Evolutionary conservation across 2,113 vertebrate species (phyloP).

Genomic region (Prionailurus bengalensis): DNA sequence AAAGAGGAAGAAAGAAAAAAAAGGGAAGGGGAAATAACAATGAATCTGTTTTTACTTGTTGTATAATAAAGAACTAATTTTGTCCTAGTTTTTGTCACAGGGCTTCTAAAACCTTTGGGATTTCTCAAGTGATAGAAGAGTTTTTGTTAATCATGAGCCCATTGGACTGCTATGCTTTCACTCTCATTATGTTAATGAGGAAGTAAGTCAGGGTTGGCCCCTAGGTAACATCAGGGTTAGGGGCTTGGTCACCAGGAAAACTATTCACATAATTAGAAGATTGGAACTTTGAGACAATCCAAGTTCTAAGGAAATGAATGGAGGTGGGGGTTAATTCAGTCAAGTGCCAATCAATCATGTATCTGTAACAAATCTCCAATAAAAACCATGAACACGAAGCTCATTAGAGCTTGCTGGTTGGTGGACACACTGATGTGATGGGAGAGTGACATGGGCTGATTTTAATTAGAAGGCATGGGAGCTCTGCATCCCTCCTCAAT

Average conservation of each 20-base stretch:
- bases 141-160: neutral
- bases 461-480: neutral
- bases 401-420: neutral
- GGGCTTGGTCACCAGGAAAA: neutral
- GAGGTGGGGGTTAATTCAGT: neutral
- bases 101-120: neutral
- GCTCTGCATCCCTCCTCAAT: neutral
- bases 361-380: neutral
- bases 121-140: neutral
- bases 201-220: neutral
- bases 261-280: neutral
- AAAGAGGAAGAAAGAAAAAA: neutral
- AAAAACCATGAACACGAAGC: neutral
- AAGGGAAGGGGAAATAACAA: neutral
- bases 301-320: neutral
- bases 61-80: neutral
- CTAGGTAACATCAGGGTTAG: neutral
- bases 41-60: neutral
- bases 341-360: neutral
- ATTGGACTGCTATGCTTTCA: neutral
- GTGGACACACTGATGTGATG: neutral
- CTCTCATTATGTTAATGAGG: neutral
- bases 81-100: neutral
- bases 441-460: neutral
- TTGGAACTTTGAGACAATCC: neutral